Evolutionary conservation across 1,140 invertebrate species (phyloP).

Genomic region (Tachypleus tridentatus): DNA sequence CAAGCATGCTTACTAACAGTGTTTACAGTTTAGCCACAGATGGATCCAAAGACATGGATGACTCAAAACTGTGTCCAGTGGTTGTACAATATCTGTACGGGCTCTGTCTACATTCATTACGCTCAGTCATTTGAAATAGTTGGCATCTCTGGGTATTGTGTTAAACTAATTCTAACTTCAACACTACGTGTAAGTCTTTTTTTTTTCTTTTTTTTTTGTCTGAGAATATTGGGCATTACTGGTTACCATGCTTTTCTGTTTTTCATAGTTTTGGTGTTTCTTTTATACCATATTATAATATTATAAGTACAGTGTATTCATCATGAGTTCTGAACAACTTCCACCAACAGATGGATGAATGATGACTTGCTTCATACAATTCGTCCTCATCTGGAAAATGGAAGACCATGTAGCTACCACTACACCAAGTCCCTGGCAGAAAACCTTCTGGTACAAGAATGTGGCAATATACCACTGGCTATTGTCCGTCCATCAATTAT

Average conservation of each 20-base stretch:
- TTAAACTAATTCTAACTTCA: too few species aligned
- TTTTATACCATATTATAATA: neutral
- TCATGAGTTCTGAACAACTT: neutral
- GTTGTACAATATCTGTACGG: too few species aligned
- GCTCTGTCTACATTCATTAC: too few species aligned
- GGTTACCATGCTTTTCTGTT: neutral
- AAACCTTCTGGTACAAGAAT: slow-evolving; percentile 32
- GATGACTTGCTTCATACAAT: slow-evolving; percentile 34
- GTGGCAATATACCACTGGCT: slow-evolving; percentile 35
- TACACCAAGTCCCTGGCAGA: slow-evolving; percentile 40
- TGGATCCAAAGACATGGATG: too few species aligned
- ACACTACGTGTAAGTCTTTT: too few species aligned
- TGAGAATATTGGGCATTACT: neutral
- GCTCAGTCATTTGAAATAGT: too few species aligned
- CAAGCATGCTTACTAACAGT: too few species aligned
- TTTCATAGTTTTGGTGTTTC: neutral
- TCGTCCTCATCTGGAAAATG: slow-evolving; percentile 26
- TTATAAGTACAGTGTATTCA: too few species aligned
- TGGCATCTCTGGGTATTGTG: too few species aligned
- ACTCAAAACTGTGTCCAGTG: too few species aligned
- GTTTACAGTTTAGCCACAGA: too few species aligned
- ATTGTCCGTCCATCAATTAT: slow-evolving; percentile 45
- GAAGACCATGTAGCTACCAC: slow-evolving; percentile 37
- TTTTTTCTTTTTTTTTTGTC: too few species aligned
- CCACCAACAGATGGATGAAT: slow-evolving; percentile 35